These are phyloP conservation scores for Betta splendens DNA, from an alignment of 2,797 vertebrate genomes.

Conservation along the genomic window DNA sequence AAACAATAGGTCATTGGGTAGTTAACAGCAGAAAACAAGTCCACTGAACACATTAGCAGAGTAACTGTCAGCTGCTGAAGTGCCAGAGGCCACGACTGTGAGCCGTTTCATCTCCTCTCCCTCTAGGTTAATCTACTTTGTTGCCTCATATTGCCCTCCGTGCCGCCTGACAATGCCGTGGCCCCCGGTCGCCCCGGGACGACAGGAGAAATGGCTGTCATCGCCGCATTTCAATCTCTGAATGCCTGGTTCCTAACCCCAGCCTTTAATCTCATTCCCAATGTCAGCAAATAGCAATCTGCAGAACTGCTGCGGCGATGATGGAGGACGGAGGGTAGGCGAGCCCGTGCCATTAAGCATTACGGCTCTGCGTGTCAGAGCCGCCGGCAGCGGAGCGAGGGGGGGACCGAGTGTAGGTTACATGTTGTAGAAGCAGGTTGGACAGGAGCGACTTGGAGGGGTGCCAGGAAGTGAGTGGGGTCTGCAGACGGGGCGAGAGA, in stretches of 20 bases:
- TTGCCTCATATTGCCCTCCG: constrained; percentile 47
- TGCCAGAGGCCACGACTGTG: constrained; percentile 51
- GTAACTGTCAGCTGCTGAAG: constrained; percentile 42
- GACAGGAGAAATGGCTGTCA: constrained; percentile 72
- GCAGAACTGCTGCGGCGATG: constrained; percentile 60
- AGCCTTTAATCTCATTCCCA: constrained; percentile 75
- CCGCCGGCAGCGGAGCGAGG: constrained; percentile 45
- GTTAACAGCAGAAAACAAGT: constrained; percentile 45
- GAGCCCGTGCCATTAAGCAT: constrained; percentile 70
- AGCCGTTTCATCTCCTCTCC: constrained; percentile 51
- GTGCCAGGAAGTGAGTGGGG: constrained; percentile 40
- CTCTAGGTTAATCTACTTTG: constrained; percentile 64
- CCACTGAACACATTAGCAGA: constrained; percentile 53
- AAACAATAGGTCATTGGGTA: constrained; percentile 60
- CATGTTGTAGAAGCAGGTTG: constrained; percentile 75
- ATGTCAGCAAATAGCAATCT: constrained; percentile 78
- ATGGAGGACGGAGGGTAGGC: constrained; percentile 66
- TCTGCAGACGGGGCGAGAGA: constrained; percentile 18
- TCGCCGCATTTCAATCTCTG: constrained; percentile 67
- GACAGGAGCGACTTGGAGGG: constrained; percentile 55
- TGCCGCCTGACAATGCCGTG: constrained; percentile 52
- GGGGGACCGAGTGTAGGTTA: constrained; percentile 66
- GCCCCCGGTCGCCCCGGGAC: constrained; percentile 56
- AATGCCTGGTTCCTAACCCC: constrained; percentile 59
- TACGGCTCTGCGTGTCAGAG: constrained; percentile 66